Evolutionary conservation across 2,797 vertebrate species (phyloP), one percentile per base, ranked within the genome.

Genomic region (Eptatretus atami): DNA sequence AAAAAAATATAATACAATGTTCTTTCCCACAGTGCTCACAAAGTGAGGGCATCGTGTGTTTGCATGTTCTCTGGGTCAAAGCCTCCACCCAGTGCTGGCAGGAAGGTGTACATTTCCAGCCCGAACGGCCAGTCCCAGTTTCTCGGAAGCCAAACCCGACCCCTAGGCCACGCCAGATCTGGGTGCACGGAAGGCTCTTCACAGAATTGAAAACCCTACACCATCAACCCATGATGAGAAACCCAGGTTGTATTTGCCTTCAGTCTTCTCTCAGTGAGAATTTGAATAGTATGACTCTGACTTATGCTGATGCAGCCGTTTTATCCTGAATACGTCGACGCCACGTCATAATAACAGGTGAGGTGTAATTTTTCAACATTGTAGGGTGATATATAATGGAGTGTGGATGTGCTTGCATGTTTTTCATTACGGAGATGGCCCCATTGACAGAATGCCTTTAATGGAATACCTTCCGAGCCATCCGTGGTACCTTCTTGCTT

Each of bases 131-230:
- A 98, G 90, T 72, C n/a, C 90, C 92, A 2, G 78, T 86, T 15
- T 44, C 31, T 44, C 31, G 3, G 3, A 44, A 44, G 57, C n/a
- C 57, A 61, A n/a, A 8, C 57, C 57, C 57, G 86, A n/a, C n/a
- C n/a, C n/a, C n/a, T n/a, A n/a, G n/a, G n/a, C n/a, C n/a, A n/a
- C n/a, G n/a, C n/a, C n/a, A n/a, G n/a, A n/a, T n/a, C n/a, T n/a
- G 84, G 86, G 92, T 2, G 92, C 92, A 68, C 94, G 95, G 77
- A 96, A 95, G 68, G 92, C 92, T n/a, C 80, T 98, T n/a, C 87
- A 98, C 74, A 96, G 87, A 76, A 90, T n/a, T 98, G 54, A 96
- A 93, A 77, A 82, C 95, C 68, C 77, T 98, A n/a, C n/a, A n/a
- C n/a, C 68, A 93, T 98, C 73, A 98, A n/a, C n/a, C n/a, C 86